Percentiles rank a stretch among this genome's conserved stretches.
Evolutionary conservation across 2,888 invertebrate species (phyloP).

Genomic region (Fissipunctia ypsillon): DNA sequence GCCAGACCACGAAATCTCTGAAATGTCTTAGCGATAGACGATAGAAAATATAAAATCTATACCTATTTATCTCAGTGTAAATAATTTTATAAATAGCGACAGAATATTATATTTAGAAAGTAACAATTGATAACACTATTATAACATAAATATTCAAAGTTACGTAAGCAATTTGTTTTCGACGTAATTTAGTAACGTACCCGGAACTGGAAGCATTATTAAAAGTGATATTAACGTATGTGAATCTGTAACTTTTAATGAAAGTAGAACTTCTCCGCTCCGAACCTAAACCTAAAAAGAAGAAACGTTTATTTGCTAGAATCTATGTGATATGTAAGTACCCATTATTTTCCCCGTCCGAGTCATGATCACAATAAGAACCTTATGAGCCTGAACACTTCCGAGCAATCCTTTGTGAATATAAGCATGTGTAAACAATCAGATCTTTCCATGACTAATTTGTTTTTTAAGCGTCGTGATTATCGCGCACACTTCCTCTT

Average conservation of each 20-base stretch:
- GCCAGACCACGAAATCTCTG: slow-evolving; percentile 11
- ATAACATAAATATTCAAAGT: no score
- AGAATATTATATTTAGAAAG: slow-evolving; percentile 6
- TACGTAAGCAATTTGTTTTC: neutral
- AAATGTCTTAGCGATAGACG: neutral
- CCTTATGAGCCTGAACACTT: neutral
- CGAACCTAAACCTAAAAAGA: neutral
- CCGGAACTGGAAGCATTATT: neutral
- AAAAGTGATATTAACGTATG: neutral
- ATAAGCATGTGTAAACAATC: neutral
- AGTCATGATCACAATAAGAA: neutral
- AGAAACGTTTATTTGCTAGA: neutral
- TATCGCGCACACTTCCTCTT: neutral
- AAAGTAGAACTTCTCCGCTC: neutral
- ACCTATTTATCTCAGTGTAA: neutral
- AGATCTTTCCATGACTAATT: neutral
- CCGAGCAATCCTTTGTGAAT: neutral
- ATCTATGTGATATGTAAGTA: neutral
- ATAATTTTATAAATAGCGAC: slow-evolving; percentile 7
- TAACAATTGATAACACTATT: slow-evolving; percentile 8
- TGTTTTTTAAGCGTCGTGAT: neutral
- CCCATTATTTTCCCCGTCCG: neutral
- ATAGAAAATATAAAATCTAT: slow-evolving; percentile 20
- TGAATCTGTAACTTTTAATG: neutral
- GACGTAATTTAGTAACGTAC: slow-evolving; percentile 10